Percentiles rank a stretch among this genome's conserved stretches.
phyloP scores from a whole-genome alignment of 2,888 invertebrate species.

The Papilio elwesi region DNA sequence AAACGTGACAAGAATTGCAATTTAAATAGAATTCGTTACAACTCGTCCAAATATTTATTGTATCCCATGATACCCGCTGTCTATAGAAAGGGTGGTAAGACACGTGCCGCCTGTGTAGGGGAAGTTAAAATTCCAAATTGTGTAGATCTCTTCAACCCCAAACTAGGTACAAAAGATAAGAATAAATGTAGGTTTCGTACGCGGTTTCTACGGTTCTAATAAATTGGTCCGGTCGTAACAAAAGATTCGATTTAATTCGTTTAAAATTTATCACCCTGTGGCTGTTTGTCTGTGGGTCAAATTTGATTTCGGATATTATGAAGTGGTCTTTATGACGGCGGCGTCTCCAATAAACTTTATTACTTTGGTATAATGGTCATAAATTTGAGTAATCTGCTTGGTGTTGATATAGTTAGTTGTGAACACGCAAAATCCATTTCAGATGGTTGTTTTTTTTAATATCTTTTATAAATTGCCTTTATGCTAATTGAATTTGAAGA shows the following conservation, averaged over 20 bases:
- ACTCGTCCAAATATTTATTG: conserved; percentile 79
- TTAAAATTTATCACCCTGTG: conserved; percentile 74
- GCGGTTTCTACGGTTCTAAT: conserved; percentile 52
- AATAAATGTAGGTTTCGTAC: conserved; percentile 32
- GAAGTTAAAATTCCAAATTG: conserved; percentile 53
- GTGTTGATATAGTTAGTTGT: conserved; percentile 43
- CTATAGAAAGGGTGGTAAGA: conserved; percentile 69
- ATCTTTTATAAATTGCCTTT: conserved; percentile 10
- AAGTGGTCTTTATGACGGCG: conserved; percentile 71
- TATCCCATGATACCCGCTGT: conserved; percentile 56
- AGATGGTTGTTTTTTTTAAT: conserved; percentile 21
- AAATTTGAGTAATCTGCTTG: conserved; percentile 56
- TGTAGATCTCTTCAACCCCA: conserved; percentile 47
- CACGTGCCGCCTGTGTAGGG: conserved; percentile 70
- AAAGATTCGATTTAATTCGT: conserved; percentile 74
- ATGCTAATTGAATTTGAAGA: conserved; percentile 20
- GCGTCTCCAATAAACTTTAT: conserved; percentile 66
- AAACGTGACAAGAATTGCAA: conserved; percentile 52
- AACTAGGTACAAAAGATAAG: conserved; percentile 25
- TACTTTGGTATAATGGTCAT: conserved; percentile 56
- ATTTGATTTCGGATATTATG: conserved; percentile 71
- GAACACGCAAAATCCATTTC: conserved; percentile 44
- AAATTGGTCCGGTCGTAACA: conserved; percentile 44
- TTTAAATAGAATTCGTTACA: conserved; percentile 59
- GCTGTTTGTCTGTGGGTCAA: conserved; percentile 67